phyloP scores from a whole-genome alignment of 2,888 invertebrate species.

The Trichogramma evanescens region DNA sequence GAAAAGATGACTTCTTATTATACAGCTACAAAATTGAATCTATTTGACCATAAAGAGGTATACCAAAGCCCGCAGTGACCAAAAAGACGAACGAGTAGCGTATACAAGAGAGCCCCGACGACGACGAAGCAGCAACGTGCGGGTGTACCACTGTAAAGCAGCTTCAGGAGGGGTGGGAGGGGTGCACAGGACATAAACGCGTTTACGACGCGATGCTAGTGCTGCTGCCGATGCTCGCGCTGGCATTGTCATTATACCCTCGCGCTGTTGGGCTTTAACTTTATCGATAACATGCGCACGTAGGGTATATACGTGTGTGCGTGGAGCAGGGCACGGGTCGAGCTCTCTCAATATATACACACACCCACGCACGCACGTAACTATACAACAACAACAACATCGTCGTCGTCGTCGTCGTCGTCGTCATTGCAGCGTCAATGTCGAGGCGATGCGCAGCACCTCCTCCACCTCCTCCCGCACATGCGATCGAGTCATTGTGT shows the following conservation, averaged over 20 bases:
- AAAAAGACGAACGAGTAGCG: background rate
- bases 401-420: too few species aligned
- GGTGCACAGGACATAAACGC: slow-evolving; percentile 42
- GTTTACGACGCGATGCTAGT: slow-evolving; percentile 42
- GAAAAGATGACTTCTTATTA: too few species aligned
- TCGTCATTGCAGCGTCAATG: too few species aligned
- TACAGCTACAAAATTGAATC: too few species aligned
- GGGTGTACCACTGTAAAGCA: slow-evolving; percentile 46
- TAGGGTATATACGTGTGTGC: slow-evolving; percentile 6
- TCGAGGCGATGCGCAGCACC: too few species aligned
- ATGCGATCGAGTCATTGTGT: too few species aligned
- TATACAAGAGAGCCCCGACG: slow-evolving; percentile 9
- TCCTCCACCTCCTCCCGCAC: too few species aligned
- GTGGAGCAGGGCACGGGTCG: slow-evolving; percentile 10
- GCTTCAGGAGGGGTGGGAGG: slow-evolving; percentile 23
- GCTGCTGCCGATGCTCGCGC: too few species aligned
- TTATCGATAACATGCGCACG: slow-evolving; percentile 30
- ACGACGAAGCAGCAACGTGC: slow-evolving; percentile 34
- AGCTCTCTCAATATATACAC: slow-evolving; percentile 3
- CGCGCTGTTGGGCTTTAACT: slow-evolving; percentile 45
- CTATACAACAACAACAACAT: too few species aligned
- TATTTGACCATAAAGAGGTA: too few species aligned
- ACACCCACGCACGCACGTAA: background rate
- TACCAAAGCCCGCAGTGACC: too few species aligned
- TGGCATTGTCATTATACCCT: slow-evolving; percentile 47